Evolutionary conservation across 2,113 vertebrate species (phyloP).

Genomic region (Thunnus maccoyii): DNA sequence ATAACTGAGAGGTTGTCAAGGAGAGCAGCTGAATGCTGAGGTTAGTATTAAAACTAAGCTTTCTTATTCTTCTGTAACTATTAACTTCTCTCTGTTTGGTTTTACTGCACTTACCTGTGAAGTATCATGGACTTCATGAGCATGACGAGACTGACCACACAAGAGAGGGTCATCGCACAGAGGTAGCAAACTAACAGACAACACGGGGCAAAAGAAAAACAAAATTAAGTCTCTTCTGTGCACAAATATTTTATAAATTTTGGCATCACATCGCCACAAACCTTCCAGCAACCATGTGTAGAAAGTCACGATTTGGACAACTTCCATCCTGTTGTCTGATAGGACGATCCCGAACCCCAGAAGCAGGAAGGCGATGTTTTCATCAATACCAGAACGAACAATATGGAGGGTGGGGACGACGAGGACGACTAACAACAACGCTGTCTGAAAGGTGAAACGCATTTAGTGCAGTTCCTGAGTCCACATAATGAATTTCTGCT

Average conservation of each 20-base stretch:
- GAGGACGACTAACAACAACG: slow-evolving; percentile 85
- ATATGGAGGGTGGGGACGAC: slow-evolving; percentile 89
- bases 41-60: too few relatives aligned
- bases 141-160: slow-evolving; percentile 86
- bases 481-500: neutral
- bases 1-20: too few relatives aligned
- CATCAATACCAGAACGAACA: slow-evolving; percentile 86
- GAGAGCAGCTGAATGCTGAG: too few relatives aligned
- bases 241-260: neutral
- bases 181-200: slow-evolving; percentile 89
- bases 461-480: neutral
- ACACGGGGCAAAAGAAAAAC: neutral
- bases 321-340: slow-evolving; percentile 87
- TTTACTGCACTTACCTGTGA: slow-evolving; percentile 85
- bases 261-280: slow-evolving; percentile 43
- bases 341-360: slow-evolving; percentile 90
- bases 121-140: slow-evolving; percentile 86
- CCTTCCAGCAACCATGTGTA: slow-evolving; percentile 93
- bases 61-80: too few relatives aligned
- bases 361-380: slow-evolving; percentile 89
- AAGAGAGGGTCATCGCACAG: slow-evolving; percentile 87
- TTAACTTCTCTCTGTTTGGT: neutral
- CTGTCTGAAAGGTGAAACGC: slow-evolving; percentile 77
- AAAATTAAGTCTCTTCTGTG: neutral
- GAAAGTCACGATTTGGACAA: slow-evolving; percentile 86